Evolutionary conservation across 2,797 vertebrate genomes (phyloP).

Genomic region (Euphonia xanthogaster): DNA sequence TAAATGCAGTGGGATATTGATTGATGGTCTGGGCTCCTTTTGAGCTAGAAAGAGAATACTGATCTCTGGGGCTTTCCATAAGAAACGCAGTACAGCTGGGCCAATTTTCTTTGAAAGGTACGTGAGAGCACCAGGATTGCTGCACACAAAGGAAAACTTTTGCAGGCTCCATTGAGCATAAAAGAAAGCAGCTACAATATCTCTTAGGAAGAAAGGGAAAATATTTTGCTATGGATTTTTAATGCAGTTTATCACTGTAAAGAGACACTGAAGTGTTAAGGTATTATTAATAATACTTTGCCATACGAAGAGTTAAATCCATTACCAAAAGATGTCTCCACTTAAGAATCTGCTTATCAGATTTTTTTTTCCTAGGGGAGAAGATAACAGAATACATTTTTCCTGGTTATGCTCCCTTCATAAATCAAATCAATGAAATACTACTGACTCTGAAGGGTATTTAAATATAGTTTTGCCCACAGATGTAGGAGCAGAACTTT

Average conservation of each 20-base stretch:
- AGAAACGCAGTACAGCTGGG: background rate
- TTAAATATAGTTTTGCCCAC: slow-evolving; percentile 45
- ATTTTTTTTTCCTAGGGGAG: background rate
- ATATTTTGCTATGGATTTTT: slow-evolving; percentile 56
- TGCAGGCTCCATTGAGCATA: background rate
- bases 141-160: background rate
- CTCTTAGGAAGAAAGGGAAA: slow-evolving; percentile 25
- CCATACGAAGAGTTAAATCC: slow-evolving; percentile 11
- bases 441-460: slow-evolving; percentile 11
- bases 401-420: background rate
- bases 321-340: background rate
- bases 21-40: background rate
- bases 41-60: background rate
- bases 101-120: background rate
- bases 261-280: background rate
- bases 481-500: slow-evolving; percentile 34
- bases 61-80: background rate
- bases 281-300: background rate
- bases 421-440: slow-evolving; percentile 16
- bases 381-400: slow-evolving; percentile 38
- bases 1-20: background rate
- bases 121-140: background rate
- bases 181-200: background rate
- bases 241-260: slow-evolving; percentile 8
- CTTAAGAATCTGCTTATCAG: background rate